Percentiles rank a stretch among this genome's conserved stretches.
These are phyloP conservation scores for Melanostoma mellinum DNA, from an alignment of 2,888 invertebrate species.

Conservation along the genomic window DNA sequence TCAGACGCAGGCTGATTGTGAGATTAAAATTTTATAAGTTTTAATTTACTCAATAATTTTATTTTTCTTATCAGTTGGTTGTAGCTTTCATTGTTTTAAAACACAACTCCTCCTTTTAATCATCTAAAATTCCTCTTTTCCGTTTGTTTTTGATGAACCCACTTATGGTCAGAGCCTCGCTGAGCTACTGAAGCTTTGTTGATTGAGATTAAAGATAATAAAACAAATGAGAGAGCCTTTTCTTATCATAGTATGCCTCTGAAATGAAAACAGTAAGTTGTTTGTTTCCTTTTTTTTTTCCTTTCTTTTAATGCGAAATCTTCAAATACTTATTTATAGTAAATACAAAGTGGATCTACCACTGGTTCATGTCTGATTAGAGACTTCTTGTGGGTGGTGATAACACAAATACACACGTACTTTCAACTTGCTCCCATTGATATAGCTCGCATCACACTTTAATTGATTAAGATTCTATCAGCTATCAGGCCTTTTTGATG, in stretches of 20 bases:
- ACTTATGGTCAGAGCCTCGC: no score
- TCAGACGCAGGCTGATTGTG: no score
- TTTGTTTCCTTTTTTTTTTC: constrained; percentile 11
- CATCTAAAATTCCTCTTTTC: no score
- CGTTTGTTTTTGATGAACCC: no score
- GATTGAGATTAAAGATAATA: background rate
- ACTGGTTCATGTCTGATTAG: constrained; percentile 23
- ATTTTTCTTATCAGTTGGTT: no score
- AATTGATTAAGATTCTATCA: constrained; percentile 30
- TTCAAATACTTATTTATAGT: background rate
- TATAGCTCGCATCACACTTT: background rate
- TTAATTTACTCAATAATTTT: no score
- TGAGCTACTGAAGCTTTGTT: no score
- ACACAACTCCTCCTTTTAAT: no score
- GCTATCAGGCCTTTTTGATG: constrained; percentile 47
- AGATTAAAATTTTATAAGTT: no score
- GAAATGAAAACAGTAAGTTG: constrained; percentile 18
- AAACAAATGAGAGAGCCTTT: constrained; percentile 17
- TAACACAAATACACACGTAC: constrained; percentile 9
- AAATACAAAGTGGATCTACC: background rate
- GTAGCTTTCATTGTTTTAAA: no score
- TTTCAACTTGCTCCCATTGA: constrained; percentile 11
- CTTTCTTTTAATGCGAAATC: background rate
- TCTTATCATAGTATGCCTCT: background rate
- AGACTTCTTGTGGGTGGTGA: constrained; percentile 57